Percentiles rank a stretch among this genome's conserved stretches.
phyloP scores from a whole-genome alignment of 2,888 invertebrate species.

The Plemyria rubiginata region DNA sequence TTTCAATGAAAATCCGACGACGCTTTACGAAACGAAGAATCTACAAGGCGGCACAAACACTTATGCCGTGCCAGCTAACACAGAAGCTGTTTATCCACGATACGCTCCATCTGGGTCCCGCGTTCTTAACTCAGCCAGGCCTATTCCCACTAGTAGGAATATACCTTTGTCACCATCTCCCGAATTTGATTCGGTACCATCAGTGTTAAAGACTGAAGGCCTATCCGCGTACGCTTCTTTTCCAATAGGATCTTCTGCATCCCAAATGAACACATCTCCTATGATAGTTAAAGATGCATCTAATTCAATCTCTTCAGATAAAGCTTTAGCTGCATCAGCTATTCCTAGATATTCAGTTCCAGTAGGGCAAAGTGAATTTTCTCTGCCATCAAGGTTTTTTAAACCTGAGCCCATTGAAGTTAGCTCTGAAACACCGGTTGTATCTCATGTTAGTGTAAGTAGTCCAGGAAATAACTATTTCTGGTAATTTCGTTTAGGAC shows the following conservation, averaged over 20 bases:
- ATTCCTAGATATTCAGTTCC: not conserved
- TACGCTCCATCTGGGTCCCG: conserved; percentile 8
- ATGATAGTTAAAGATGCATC: not conserved
- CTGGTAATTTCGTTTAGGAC: conserved; percentile 56
- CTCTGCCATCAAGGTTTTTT: not conserved
- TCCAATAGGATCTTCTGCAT: conserved; percentile 11
- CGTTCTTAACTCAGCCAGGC: conserved; percentile 16
- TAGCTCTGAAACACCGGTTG: conserved; percentile 50
- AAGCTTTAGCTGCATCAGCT: not conserved
- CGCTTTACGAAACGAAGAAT: conserved; percentile 33
- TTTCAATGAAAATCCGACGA: conserved; percentile 31
- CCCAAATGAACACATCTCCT: conserved; percentile 1
- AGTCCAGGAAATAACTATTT: conserved; percentile 54
- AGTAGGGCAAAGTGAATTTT: not conserved
- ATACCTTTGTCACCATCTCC: conserved; percentile 29
- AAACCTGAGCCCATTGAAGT: conserved; percentile 21
- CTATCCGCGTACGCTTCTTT: conserved; percentile 28
- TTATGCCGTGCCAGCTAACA: conserved; percentile 14
- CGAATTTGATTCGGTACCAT: conserved; percentile 21
- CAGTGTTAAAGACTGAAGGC: conserved; percentile 31
- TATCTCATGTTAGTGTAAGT: conserved; percentile 57
- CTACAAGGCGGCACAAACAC: conserved; percentile 37
- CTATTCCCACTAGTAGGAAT: conserved; percentile 28
- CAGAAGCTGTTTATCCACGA: conserved; percentile 14
- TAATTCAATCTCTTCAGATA: not conserved